Conservation (phyloP, 2,888 invertebrate species). For the Scaptomyza flava region DNA sequence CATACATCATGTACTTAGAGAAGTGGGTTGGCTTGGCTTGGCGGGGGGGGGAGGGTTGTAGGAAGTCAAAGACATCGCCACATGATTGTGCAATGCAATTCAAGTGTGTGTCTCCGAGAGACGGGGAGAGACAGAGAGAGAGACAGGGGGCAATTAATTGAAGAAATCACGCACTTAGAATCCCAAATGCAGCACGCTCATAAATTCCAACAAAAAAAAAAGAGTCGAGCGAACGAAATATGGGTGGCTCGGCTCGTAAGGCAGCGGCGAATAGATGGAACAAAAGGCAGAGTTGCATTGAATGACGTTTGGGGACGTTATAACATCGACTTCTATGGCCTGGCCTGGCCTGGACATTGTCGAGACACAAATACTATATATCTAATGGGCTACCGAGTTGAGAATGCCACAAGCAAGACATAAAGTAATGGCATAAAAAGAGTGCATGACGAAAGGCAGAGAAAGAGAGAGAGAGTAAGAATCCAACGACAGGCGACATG, state of each 20-base stretch:
- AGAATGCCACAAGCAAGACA: slow-evolving; percentile 25
- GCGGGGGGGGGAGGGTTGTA: background rate
- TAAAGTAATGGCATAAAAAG: slow-evolving; percentile 9
- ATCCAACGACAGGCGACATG: slow-evolving; percentile 51
- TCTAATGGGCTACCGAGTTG: slow-evolving; percentile 52
- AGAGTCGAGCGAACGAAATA: background rate
- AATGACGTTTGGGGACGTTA: slow-evolving; percentile 41
- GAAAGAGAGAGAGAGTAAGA: slow-evolving; percentile 21
- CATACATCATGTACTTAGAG: slow-evolving; percentile 31
- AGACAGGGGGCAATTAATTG: slow-evolving; percentile 70
- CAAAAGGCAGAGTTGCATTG: slow-evolving; percentile 37
- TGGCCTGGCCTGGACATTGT: slow-evolving; percentile 10
- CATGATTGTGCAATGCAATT: slow-evolving; percentile 61
- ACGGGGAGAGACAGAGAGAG: background rate
- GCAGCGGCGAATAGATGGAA: slow-evolving; percentile 10
- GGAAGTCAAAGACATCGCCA: slow-evolving; percentile 28
- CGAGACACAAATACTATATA: slow-evolving; percentile 36
- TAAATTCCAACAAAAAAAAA: slow-evolving; percentile 41
- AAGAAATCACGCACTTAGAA: slow-evolving; percentile 74
- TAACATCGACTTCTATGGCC: slow-evolving; percentile 58
- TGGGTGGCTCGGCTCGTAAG: too few relatives aligned
- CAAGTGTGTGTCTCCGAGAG: slow-evolving; percentile 24
- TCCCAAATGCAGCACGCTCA: slow-evolving; percentile 46
- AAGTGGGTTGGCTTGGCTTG: background rate
- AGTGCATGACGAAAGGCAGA: slow-evolving; percentile 4